These are phyloP conservation scores for Drosophila nigromelanica DNA, from an alignment of 1,140 invertebrate species.

Conservation along the genomic window DNA sequence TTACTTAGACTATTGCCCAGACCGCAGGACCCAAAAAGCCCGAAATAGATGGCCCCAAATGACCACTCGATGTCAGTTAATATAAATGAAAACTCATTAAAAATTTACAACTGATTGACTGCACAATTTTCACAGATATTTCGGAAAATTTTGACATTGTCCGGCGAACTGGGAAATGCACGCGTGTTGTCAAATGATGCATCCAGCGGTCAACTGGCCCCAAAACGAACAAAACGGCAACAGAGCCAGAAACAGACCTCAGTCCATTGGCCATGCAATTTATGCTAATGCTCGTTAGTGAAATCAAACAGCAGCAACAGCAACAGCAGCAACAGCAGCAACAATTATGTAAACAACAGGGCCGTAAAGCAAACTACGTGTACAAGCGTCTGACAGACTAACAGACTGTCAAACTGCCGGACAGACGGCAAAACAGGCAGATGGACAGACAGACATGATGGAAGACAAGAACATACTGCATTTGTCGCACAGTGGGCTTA, in stretches of 20 bases:
- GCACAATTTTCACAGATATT: conserved; percentile 55
- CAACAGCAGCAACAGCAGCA: conserved; percentile 44
- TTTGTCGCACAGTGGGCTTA: conserved; percentile 36
- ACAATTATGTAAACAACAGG: conserved; percentile 79
- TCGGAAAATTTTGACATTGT: conserved; percentile 48
- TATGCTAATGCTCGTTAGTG: conserved; percentile 81
- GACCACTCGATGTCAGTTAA: conserved; percentile 44
- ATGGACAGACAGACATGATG: background rate
- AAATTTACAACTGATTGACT: conserved; percentile 82
- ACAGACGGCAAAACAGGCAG: background rate
- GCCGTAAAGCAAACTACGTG: conserved; percentile 72
- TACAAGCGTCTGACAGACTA: conserved; percentile 19
- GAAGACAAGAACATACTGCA: conserved; percentile 18
- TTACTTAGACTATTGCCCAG: conserved; percentile 44
- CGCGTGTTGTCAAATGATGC: conserved; percentile 61
- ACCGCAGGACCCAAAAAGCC: conserved; percentile 19
- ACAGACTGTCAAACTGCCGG: conserved; percentile 7
- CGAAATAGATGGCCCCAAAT: conserved; percentile 18
- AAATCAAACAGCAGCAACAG: conserved; percentile 66
- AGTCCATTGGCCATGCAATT: conserved; percentile 54
- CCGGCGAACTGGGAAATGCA: conserved; percentile 3
- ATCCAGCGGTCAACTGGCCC: conserved; percentile 10
- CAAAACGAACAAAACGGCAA: conserved; percentile 24
- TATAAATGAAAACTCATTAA: conserved; percentile 80
- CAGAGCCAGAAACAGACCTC: background rate